These are phyloP conservation scores for Cheilosia pagana DNA, from an alignment of 2,888 invertebrate species.

Conservation along the genomic window DNA sequence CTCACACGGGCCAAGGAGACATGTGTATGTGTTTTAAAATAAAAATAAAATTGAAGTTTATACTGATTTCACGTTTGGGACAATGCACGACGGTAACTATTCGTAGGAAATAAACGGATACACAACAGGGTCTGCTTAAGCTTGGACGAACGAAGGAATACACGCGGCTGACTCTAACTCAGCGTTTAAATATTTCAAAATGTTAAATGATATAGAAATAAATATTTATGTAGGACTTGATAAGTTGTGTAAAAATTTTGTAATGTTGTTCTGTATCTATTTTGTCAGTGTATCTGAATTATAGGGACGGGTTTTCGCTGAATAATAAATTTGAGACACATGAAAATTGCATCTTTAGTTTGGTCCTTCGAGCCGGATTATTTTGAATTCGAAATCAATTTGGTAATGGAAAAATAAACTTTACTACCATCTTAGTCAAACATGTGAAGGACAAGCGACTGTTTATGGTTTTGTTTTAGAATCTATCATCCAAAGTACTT, in stretches of 20 bases:
- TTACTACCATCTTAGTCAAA: too few species aligned
- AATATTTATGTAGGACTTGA: conserved; percentile 6
- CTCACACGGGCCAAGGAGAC: conserved; percentile 64
- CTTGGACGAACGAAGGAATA: conserved; percentile 20
- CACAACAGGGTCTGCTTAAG: conserved; percentile 28
- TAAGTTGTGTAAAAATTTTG: not conserved
- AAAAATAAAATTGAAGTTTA: not conserved
- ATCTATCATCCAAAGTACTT: too few species aligned
- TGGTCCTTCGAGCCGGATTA: too few species aligned
- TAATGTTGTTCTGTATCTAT: not conserved
- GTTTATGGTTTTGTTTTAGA: too few species aligned
- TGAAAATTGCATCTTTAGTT: too few species aligned
- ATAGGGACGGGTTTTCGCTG: not conserved
- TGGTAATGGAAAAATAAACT: too few species aligned
- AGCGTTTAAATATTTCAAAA: conserved; percentile 6
- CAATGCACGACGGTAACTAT: conserved; percentile 31
- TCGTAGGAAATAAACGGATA: conserved; percentile 2
- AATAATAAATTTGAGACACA: too few species aligned
- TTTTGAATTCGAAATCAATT: too few species aligned
- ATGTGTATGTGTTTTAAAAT: not conserved
- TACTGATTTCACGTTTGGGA: conserved; percentile 14
- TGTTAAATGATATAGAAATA: not conserved
- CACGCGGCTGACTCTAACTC: conserved; percentile 30
- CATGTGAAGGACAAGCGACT: too few species aligned
- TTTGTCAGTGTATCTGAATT: conserved; percentile 39